phyloP scores from a whole-genome alignment of 2,888 invertebrate genomes.

The Hypsopygia costalis region DNA sequence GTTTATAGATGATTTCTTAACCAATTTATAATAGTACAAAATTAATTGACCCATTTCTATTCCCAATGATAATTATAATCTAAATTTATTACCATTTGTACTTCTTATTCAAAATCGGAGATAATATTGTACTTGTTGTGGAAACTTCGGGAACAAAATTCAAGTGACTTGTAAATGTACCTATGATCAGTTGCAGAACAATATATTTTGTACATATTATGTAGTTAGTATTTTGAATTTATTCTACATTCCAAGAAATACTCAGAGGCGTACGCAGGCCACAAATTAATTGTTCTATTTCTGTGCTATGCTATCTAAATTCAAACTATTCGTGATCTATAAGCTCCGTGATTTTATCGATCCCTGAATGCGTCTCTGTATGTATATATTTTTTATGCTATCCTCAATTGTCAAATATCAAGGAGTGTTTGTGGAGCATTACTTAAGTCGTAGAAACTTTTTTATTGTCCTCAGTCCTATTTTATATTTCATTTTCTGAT shows the following conservation, averaged over 20 bases:
- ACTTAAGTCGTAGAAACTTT: too few relatives aligned
- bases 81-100: not conserved
- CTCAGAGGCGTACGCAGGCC: not conserved
- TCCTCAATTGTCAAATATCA: not conserved
- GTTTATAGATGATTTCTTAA: too few relatives aligned
- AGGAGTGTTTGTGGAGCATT: too few relatives aligned
- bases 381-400: not conserved
- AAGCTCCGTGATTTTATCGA: not conserved
- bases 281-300: not conserved
- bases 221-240: slow-evolving; percentile 57
- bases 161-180: slow-evolving; percentile 37
- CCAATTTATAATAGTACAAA: too few relatives aligned
- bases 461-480: too few relatives aligned
- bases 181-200: slow-evolving; percentile 35
- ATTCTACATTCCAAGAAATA: slow-evolving; percentile 54
- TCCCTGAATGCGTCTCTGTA: not conserved
- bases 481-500: too few relatives aligned
- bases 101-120: not conserved
- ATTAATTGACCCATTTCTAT: too few relatives aligned
- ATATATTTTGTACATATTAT: slow-evolving; percentile 52
- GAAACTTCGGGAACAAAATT: slow-evolving; percentile 54
- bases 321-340: not conserved
- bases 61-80: not conserved
- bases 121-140: slow-evolving; percentile 11
- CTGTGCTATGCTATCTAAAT: not conserved